These are phyloP conservation scores for Nasonia vitripennis DNA, from an alignment of 1,140 invertebrate species.

Conservation along the genomic window DNA sequence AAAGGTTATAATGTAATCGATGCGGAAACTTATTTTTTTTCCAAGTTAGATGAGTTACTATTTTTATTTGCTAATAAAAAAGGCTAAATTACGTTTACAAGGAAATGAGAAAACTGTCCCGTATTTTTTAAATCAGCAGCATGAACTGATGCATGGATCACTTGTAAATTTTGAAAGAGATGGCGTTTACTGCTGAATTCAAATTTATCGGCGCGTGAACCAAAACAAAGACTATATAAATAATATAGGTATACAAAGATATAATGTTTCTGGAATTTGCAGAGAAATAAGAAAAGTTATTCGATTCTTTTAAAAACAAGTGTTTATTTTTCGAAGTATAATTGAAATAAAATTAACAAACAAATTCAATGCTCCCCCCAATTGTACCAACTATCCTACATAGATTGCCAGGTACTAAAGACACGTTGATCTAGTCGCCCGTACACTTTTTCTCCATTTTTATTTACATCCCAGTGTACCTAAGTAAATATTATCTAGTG, in stretches of 20 bases:
- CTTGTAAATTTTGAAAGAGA: not conserved
- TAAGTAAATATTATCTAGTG: not conserved
- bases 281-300: not conserved
- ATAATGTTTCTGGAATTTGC: not conserved
- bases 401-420: not conserved
- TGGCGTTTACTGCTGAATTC: not conserved
- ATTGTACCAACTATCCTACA: constrained; percentile 3
- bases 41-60: too few relatives aligned
- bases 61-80: too few relatives aligned
- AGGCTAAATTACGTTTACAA: not conserved
- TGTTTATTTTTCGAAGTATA: not conserved
- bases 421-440: not conserved
- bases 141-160: not conserved
- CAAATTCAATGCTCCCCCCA: not conserved
- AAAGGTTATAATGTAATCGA: too few relatives aligned
- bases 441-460: not conserved
- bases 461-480: constrained; percentile 33
- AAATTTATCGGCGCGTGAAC: not conserved
- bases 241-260: not conserved
- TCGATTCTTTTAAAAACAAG: constrained; percentile 1
- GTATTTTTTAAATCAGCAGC: not conserved
- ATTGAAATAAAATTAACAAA: constrained; percentile 33
- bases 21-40: too few relatives aligned
- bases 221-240: not conserved
- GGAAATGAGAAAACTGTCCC: too few relatives aligned